Evolutionary conservation across 2,888 invertebrate genomes (phyloP), one percentile per base, ranked within the genome.

Genomic region (Pristionchus maxplancki): DNA sequence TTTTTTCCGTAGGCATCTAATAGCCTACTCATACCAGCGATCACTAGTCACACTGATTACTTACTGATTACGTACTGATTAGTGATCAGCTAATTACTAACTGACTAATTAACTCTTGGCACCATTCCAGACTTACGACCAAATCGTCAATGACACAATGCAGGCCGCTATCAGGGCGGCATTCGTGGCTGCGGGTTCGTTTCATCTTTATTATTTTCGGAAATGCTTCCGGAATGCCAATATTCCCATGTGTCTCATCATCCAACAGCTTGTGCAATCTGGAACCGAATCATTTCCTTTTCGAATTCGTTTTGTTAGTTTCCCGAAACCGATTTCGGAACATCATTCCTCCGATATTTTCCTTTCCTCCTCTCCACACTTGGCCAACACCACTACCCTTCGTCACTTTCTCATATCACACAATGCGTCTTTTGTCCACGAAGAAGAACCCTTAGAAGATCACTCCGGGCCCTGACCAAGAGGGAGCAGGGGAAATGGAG

Each of bases 81-180:
- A n/a, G n/a, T n/a, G n/a, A 50, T 50, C 20, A 50, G 20, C 13
- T 64, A 28, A 64, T 64, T 64, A 28, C 20, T 50, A 20, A 50
- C 50, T 67, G n/a, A 67, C 15, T 67, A 28, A 28, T 64, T 8
- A n/a, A 28, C n/a, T n/a, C n/a, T n/a, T n/a, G n/a, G n/a, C n/a
- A n/a, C n/a, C n/a, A n/a, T n/a, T 74, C 8, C 50, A 82, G 82
- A 82, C 50, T 4, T 82, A 50, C 50, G 82, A 82, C 28, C 34
- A 58, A 37, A 62, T 84, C 17, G 15, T 84, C 50, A 84, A 84
- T 84, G 84, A 84, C 1, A 84, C 84, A 31, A 44, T 44, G 62
- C 84, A 84, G n/a, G 37, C 34, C 8, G 84, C 84, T 0, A 62
- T 84, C 24, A 17, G 62, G 40, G 84, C 84, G 5, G 84, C 84